Evolutionary conservation across 2,113 vertebrate genomes (phyloP).

Genomic region (Forbesichthys agassizii): DNA sequence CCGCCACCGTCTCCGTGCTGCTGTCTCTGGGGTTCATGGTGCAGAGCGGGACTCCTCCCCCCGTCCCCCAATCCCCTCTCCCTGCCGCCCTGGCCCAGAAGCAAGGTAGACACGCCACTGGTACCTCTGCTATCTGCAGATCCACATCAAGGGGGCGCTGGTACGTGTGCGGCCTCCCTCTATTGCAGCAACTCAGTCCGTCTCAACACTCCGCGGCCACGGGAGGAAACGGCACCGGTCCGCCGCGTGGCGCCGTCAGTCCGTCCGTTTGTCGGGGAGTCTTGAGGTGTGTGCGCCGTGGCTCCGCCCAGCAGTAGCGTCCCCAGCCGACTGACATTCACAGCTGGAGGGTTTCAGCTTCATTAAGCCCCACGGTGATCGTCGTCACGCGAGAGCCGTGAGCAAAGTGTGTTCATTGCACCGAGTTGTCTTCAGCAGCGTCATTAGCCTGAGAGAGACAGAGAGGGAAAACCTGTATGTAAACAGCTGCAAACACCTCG

Average conservation of each 20-base stretch:
- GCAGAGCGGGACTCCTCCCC: constrained; percentile 4
- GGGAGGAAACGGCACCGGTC: constrained; percentile 33
- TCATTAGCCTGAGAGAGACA: no score
- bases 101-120: constrained; percentile 33
- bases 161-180: constrained; percentile 37
- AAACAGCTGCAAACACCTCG: no score
- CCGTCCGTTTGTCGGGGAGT: constrained; percentile 17
- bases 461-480: no score
- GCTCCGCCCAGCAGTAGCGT: no score
- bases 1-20: constrained; percentile 60
- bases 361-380: no score
- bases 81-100: constrained; percentile 24
- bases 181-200: constrained; percentile 34
- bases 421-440: no score
- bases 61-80: no score
- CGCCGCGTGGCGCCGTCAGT: constrained; percentile 37
- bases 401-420: no score
- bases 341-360: no score
- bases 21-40: constrained; percentile 79
- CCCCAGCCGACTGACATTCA: no score
- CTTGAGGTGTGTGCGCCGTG: constrained; percentile 1
- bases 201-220: constrained; percentile 39
- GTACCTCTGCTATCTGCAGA: constrained; percentile 66
- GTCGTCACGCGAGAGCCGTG: no score
- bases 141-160: constrained; percentile 58